Evolutionary conservation across 2,113 vertebrate species (phyloP).

Genomic region (Alligator mississippiensis): DNA sequence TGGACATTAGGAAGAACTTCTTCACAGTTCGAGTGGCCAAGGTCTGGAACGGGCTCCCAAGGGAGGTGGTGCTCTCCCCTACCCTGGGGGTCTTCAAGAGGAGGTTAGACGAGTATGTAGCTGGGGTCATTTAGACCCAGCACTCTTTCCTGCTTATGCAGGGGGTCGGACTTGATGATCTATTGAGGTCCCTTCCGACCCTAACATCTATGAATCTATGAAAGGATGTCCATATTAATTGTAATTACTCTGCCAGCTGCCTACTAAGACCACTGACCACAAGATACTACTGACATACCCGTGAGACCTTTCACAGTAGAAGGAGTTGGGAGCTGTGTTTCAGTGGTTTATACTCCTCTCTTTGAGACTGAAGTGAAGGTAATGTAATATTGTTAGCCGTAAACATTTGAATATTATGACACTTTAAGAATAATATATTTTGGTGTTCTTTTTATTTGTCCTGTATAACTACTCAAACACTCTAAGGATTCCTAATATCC

Average conservation of each 20-base stretch:
- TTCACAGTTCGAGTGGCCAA: no score
- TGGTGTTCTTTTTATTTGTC: background rate
- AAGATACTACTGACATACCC: background rate
- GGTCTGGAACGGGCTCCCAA: no score
- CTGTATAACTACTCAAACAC: background rate
- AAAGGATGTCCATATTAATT: background rate
- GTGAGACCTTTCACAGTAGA: background rate
- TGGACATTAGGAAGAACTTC: no score
- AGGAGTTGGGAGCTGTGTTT: fast-evolving
- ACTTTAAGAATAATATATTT: background rate
- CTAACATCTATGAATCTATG: no score
- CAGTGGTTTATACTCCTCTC: fast-evolving
- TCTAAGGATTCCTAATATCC: background rate
- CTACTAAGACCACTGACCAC: background rate
- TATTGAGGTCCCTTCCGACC: no score
- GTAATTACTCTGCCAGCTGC: background rate
- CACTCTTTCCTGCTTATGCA: no score
- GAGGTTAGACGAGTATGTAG: no score
- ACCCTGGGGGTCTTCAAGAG: no score
- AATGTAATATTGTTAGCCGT: background rate
- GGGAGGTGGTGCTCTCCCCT: no score
- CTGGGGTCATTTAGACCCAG: no score
- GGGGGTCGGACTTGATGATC: no score
- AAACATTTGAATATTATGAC: background rate
- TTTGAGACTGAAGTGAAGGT: fast-evolving